Evolutionary conservation across 2,888 invertebrate species (phyloP).

Genomic region (Drosophila infuscata): DNA sequence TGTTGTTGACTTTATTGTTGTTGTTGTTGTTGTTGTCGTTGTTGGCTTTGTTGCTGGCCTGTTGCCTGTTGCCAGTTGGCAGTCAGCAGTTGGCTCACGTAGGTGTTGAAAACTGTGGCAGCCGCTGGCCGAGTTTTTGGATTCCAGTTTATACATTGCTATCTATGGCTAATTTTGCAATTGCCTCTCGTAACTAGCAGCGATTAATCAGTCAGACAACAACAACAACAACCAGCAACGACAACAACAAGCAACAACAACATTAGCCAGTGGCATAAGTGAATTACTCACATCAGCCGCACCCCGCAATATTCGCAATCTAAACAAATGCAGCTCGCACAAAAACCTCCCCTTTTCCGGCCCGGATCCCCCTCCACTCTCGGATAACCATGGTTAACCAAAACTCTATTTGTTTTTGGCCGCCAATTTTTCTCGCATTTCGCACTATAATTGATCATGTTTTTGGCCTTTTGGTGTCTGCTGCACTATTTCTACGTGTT

Average conservation of each 20-base stretch:
- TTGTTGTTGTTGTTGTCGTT: background rate
- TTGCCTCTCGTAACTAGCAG: slow-evolving; percentile 70
- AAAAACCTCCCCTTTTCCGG: background rate
- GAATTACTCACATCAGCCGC: slow-evolving; percentile 61
- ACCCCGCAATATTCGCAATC: slow-evolving; percentile 46
- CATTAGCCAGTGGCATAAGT: slow-evolving; percentile 59
- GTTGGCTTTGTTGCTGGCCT: slow-evolving; percentile 6
- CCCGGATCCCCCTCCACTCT: background rate
- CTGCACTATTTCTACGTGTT: slow-evolving; percentile 52
- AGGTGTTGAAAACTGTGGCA: slow-evolving; percentile 70
- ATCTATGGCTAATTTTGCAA: slow-evolving; percentile 75
- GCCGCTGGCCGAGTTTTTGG: slow-evolving; percentile 41
- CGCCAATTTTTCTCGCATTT: slow-evolving; percentile 59
- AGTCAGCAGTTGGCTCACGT: slow-evolving; percentile 47
- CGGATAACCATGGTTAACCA: background rate
- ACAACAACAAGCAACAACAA: slow-evolving; percentile 31
- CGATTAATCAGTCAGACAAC: slow-evolving; percentile 67
- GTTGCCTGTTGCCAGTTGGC: slow-evolving; percentile 20
- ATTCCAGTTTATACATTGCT: slow-evolving; percentile 39
- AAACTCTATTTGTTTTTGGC: slow-evolving; percentile 54
- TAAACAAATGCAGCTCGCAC: slow-evolving; percentile 50
- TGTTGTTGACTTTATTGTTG: slow-evolving; percentile 1
- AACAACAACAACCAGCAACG: slow-evolving; percentile 21
- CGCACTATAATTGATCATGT: slow-evolving; percentile 78
- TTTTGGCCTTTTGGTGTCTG: slow-evolving; percentile 51